Percentiles rank a stretch among this genome's conserved stretches.
phyloP scores from a whole-genome alignment of 2,888 invertebrate genomes.

The Punctoribates punctum region DNA sequence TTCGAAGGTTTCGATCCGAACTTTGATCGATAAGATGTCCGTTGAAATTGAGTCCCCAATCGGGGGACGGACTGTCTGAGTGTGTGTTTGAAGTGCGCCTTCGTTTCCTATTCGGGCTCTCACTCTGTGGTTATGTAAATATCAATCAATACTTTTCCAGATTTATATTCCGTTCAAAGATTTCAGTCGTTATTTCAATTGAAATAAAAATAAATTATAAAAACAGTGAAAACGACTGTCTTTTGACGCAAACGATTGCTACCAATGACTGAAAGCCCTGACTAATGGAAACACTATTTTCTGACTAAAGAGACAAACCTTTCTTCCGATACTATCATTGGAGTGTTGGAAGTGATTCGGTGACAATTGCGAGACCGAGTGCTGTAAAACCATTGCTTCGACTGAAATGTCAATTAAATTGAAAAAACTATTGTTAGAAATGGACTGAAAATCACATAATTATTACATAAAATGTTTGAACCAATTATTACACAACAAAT shows the following conservation, averaged over 20 bases:
- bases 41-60: constrained; percentile 14
- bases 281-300: background rate
- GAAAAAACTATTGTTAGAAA: background rate
- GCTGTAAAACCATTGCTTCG: constrained; percentile 28
- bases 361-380: background rate
- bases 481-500: background rate
- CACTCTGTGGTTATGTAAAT: constrained; percentile 26
- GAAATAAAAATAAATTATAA: background rate
- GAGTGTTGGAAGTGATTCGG: constrained; percentile 35
- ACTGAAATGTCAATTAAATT: background rate
- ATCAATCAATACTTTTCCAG: background rate
- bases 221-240: background rate
- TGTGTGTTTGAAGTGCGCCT: constrained; percentile 28
- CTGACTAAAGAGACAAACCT: constrained; percentile 32
- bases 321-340: constrained; percentile 33
- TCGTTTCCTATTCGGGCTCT: constrained; percentile 29
- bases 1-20: constrained; percentile 19
- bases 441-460: background rate
- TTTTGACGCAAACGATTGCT: background rate
- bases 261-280: background rate
- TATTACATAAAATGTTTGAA: background rate
- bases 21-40: constrained; percentile 29
- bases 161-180: background rate
- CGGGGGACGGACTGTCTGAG: constrained; percentile 9
- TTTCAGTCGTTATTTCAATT: background rate